Evolutionary conservation across 1,140 invertebrate genomes (phyloP).

Genomic region (Sesamia nonagrioides): DNA sequence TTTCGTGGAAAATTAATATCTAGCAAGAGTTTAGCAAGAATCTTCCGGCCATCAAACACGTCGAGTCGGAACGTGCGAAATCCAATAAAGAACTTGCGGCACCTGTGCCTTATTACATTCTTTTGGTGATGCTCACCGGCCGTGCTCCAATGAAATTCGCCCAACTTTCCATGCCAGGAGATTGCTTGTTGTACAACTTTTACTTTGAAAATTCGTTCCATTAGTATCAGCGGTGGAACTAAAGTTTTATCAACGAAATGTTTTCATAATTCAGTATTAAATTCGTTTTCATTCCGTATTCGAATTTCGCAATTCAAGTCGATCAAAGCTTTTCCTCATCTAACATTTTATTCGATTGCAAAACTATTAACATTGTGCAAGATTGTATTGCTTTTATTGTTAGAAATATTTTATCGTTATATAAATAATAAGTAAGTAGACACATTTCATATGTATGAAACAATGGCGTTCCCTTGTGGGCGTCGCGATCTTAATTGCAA

Average conservation of each 20-base stretch:
- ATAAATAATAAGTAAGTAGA: slow-evolving; percentile 54
- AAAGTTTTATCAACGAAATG: slow-evolving; percentile 65
- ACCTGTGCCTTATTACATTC: slow-evolving; percentile 87
- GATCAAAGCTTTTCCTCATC: slow-evolving; percentile 37
- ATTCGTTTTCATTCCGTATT: slow-evolving; percentile 48
- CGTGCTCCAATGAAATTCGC: slow-evolving; percentile 69
- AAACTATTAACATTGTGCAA: slow-evolving; percentile 27
- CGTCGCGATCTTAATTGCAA: slow-evolving; percentile 83
- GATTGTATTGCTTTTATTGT: slow-evolving; percentile 27
- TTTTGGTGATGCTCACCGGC: slow-evolving; percentile 74
- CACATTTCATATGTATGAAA: slow-evolving; percentile 63
- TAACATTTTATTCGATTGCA: slow-evolving; percentile 35
- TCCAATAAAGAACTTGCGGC: slow-evolving; percentile 85
- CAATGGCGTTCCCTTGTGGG: slow-evolving; percentile 79
- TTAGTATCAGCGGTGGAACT: slow-evolving; percentile 73
- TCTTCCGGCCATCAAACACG: slow-evolving; percentile 83
- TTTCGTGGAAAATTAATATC: slow-evolving; percentile 72
- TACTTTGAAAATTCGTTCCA: slow-evolving; percentile 80
- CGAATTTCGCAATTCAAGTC: slow-evolving; percentile 31
- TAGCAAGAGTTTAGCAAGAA: slow-evolving; percentile 82
- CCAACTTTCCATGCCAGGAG: slow-evolving; percentile 77
- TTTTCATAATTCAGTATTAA: slow-evolving; percentile 68
- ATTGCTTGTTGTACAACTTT: slow-evolving; percentile 80
- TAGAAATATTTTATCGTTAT: slow-evolving; percentile 25
- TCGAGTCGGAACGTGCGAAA: slow-evolving; percentile 81